Conservation (phyloP, 1,140 invertebrate species). For the Drosophila malerkotliana region DNA sequence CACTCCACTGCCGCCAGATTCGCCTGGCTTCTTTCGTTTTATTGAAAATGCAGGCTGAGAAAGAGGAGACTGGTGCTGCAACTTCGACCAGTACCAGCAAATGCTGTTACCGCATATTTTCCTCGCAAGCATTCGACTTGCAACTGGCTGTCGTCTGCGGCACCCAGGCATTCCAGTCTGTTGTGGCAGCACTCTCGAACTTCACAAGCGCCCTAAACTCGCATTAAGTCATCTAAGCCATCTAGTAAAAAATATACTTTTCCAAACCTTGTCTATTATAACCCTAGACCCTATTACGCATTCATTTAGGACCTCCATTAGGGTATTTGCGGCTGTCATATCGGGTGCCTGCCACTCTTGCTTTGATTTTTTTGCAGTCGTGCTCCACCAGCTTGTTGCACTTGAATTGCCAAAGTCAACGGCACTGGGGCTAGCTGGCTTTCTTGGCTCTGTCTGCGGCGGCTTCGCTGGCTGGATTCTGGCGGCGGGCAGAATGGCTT, state of each 20-base stretch:
- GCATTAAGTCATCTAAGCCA: too few relatives aligned
- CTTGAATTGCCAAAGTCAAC: slow-evolving; percentile 79
- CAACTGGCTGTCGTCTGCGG: slow-evolving; percentile 65
- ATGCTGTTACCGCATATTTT: slow-evolving; percentile 77
- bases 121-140: slow-evolving; percentile 63
- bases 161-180: slow-evolving; percentile 10
- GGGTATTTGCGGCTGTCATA: slow-evolving; percentile 1
- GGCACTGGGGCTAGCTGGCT: slow-evolving; percentile 34
- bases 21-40: slow-evolving; percentile 37
- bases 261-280: too few relatives aligned
- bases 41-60: slow-evolving; percentile 10
- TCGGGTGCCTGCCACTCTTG: neutral
- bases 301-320: neutral
- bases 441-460: slow-evolving; percentile 1
- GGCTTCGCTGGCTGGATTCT: slow-evolving; percentile 27
- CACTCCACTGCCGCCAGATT: slow-evolving; percentile 18
- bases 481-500: slow-evolving; percentile 3
- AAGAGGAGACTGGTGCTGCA: slow-evolving; percentile 11
- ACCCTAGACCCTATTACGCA: too few relatives aligned
- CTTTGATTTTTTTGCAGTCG: slow-evolving; percentile 7
- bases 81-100: slow-evolving; percentile 37
- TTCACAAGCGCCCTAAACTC: neutral
- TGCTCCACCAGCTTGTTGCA: slow-evolving; percentile 59
- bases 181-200: slow-evolving; percentile 1
- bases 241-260: too few relatives aligned